Evolutionary conservation across 37 sponge, comb jelly and placozoan genomes (phyloP).

Genomic region (Axinella damicornis): DNA sequence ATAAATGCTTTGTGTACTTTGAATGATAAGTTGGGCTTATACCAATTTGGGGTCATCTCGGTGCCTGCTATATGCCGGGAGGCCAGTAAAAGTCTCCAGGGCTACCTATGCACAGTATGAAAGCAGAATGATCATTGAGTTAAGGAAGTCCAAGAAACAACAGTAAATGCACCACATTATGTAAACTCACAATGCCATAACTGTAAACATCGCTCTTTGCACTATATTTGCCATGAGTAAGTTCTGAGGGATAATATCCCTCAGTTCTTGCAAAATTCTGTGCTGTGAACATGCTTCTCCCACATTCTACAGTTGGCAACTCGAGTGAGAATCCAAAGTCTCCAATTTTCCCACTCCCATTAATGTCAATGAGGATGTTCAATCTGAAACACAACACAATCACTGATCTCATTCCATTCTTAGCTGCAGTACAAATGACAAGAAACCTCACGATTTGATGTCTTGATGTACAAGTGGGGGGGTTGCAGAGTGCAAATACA

Average conservation of each 20-base stretch:
- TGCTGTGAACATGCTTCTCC: slow-evolving; percentile 9
- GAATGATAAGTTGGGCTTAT: too few relatives aligned
- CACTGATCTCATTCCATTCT: too few relatives aligned
- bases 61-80: background rate
- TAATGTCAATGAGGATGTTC: slow-evolving; percentile 20
- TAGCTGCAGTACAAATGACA: too few relatives aligned
- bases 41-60: slow-evolving; percentile 5
- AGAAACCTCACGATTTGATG: slow-evolving; percentile 43
- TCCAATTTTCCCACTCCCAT: slow-evolving; percentile 7
- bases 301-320: background rate
- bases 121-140: too few relatives aligned
- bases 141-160: background rate
- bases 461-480: slow-evolving; percentile 41
- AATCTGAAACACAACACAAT: slow-evolving; percentile 1
- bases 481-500: slow-evolving; percentile 20
- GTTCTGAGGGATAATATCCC: slow-evolving; percentile 33
- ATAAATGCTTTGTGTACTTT: too few relatives aligned
- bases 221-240: background rate
- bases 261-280: slow-evolving; percentile 3
- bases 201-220: slow-evolving; percentile 35
- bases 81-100: slow-evolving; percentile 14
- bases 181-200: slow-evolving; percentile 29
- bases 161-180: background rate
- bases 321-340: slow-evolving; percentile 42
- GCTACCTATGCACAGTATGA: background rate